Percentiles rank a stretch among this genome's conserved stretches.
Evolutionary conservation across 2,888 invertebrate species (phyloP).

Genomic region (Latheticus oryzae): DNA sequence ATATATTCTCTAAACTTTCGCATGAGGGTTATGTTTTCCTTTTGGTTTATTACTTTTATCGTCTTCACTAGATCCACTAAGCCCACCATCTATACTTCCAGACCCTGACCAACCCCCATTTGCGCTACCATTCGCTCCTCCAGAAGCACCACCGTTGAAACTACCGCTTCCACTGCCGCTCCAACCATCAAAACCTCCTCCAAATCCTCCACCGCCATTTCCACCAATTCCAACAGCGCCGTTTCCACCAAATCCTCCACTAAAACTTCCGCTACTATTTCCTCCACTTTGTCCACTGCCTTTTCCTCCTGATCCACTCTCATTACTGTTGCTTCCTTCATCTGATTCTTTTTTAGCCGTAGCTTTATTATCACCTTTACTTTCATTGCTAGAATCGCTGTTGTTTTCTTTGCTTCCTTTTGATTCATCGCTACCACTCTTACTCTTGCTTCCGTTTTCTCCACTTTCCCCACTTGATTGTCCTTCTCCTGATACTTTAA

Average conservation of each 20-base stretch:
- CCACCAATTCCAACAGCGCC: slow-evolving; percentile 2
- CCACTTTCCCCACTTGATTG: background rate
- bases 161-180: background rate
- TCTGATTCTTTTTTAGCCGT: background rate
- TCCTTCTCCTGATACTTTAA: no score
- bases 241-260: background rate
- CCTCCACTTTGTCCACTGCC: slow-evolving; percentile 3
- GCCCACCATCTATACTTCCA: no score
- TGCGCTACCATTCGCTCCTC: background rate
- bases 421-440: background rate
- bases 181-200: background rate
- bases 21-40: no score
- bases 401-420: background rate
- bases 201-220: slow-evolving; percentile 1
- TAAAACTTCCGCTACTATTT: background rate
- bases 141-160: background rate
- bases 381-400: background rate
- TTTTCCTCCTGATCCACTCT: slow-evolving; percentile 4
- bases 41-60: no score
- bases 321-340: background rate
- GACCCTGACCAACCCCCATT: background rate
- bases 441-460: background rate
- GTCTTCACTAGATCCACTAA: no score
- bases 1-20: no score
- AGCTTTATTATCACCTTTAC: background rate